A percentile compares a stretch with the other conserved stretches of the same genome.
phyloP scores from a whole-genome alignment of 2,888 invertebrate species.

The Micoletzkya japonica region DNA sequence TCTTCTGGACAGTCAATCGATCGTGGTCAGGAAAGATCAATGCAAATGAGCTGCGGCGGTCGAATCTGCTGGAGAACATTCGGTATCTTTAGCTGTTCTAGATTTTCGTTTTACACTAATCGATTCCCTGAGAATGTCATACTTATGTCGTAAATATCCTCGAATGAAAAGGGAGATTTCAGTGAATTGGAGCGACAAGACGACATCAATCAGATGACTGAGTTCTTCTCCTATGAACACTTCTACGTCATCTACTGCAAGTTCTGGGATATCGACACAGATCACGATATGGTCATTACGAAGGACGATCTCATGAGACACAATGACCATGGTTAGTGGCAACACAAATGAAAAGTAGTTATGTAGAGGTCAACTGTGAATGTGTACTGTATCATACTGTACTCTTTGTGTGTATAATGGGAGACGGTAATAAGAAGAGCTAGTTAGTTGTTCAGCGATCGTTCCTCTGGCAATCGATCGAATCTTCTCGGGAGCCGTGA shows the following conservation, averaged over 20 bases:
- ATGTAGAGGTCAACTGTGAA: background rate
- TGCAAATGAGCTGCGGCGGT: conserved; percentile 83
- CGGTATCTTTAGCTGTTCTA: conserved; percentile 37
- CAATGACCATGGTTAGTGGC: conserved; percentile 82
- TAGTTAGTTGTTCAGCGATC: conserved; percentile 73
- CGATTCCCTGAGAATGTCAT: too few relatives aligned
- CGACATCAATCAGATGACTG: conserved; percentile 71
- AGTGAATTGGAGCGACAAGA: conserved; percentile 11
- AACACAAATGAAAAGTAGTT: background rate
- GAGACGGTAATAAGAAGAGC: background rate
- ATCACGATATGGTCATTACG: conserved; percentile 94
- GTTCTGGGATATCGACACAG: conserved; percentile 98
- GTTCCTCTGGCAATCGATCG: conserved; percentile 95
- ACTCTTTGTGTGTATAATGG: background rate
- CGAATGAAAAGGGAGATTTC: background rate
- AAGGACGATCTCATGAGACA: conserved; percentile 83
- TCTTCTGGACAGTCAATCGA: conserved; percentile 93
- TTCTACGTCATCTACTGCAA: conserved; percentile 99
- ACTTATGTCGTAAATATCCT: background rate
- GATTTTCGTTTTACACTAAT: too few relatives aligned
- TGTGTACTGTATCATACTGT: background rate
- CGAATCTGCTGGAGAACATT: conserved; percentile 72
- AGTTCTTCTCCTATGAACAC: conserved; percentile 91
- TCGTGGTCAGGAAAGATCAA: conserved; percentile 94
- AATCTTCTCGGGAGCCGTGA: conserved; percentile 94